Base-by-base conservation (phyloP, 2,888 invertebrate genomes). In the Melieria crassipennis region DNA sequence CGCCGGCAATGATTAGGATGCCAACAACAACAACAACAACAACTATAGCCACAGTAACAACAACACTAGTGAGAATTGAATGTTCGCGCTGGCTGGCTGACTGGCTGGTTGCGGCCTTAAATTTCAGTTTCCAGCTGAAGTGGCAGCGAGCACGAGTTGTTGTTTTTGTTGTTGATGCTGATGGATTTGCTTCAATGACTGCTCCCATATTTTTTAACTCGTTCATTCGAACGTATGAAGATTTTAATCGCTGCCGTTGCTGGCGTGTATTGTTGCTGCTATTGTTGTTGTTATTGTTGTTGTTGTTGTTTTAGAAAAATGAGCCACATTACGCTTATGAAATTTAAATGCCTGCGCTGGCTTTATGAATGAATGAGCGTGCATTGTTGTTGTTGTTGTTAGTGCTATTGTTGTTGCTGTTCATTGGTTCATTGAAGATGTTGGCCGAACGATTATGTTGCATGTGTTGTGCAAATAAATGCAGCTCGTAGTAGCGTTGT, bases 181-280 rank as follows among this genome's bases (percentile, higher is more conserved):
- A 69, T 72, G 61, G 70, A 74, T 64, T 65, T 61, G 62, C 70
- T 58, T 72, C 72, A 74, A 72, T 68, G 73, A 76, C 77, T 81
- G 76, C 78, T 80, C 77, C 78, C 78, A 77, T 76, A 78, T 74
- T 75, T 70, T 74, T 69, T 13, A 67, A 67, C 56, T 55, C 56
- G 47, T 60, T 66, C 55, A 43, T 61, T 7, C 67, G 50, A 48
- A 62, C 57, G 47, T 56, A 62, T 13, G 43, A 56, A 69, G 69
- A 69, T 69, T 69, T 63, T 63, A 69, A 69, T 69, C 69, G 56
- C 42, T 57, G 50, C 52, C 46, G 55, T n/a, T 5, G 5, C 45
- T 52, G 52, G 67, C 45, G 58, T 60, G 10, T 43, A 50, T 58
- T 13, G 6, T 42, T 58, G 42, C 50, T 43, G 7, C 42, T 46